Base-by-base conservation (phyloP, 2,113 vertebrate species). In the Pachycephala philippinensis region DNA sequence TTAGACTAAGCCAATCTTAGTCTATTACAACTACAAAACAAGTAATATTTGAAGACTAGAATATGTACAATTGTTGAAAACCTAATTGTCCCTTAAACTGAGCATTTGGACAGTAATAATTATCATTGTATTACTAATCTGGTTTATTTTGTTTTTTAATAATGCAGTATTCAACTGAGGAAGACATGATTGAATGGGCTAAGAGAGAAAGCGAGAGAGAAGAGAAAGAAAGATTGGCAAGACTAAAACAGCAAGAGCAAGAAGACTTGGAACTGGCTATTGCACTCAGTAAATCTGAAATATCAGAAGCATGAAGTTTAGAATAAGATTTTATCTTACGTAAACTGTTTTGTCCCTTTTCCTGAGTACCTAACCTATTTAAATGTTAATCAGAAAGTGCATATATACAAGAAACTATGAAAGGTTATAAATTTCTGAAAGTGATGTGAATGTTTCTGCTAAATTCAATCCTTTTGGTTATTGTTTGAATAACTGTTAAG, bases 181-280 rank as follows among this genome's bases (percentile, higher is more conserved):
- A 99, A 97, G 99, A 99, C 96, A 99, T 99, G 99, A 99, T 99
- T 94, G 99, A 99, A 96, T 99, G 99, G 99, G 99, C 98, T 85
- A 99, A 99, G 97, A 98, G 99, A 91, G 99, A 99, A 98, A 99
- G 99, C 95, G 99, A 99, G 95, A 98, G 98, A 95, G 99, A 99
- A 97, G 99, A 99, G 94, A 98, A 99, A 94, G 99, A 99, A 97
- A 99, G 99, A 40, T 96, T 99, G 79, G 99, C 99, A 87, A 98
- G 99, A 69, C 98, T 99, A 91, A 99, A 98, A 92, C 99, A 99
- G 97, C 99, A 99, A 97, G 99, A 99, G 64, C 99, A 99, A 96
- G 99, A 99, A 96, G 99, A 99, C 98, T 97, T 99, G 97, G 99
- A 99, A 97, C 98, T 99, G 97, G 99, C 99, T 92, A 99, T 99